phyloP scores from a whole-genome alignment of 2,113 vertebrate species.

The Saiga tatarica region DNA sequence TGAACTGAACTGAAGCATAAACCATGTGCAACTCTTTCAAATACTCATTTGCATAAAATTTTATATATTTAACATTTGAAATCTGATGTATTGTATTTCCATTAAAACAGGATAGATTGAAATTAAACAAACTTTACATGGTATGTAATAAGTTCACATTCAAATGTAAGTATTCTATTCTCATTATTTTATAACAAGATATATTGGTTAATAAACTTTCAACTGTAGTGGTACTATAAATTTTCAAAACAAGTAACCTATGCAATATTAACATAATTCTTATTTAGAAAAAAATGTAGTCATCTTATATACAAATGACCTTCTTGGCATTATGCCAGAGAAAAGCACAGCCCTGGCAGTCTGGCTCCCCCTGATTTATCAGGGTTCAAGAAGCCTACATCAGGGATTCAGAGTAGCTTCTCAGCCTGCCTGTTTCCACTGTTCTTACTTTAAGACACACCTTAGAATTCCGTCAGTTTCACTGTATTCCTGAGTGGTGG shows the following conservation, averaged over 20 bases:
- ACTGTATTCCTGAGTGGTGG: not conserved
- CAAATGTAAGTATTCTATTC: not conserved
- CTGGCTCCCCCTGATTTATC: not conserved
- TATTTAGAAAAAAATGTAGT: constrained; percentile 21
- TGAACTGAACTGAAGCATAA: not conserved
- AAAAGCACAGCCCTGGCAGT: not conserved
- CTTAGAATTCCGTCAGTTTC: not conserved
- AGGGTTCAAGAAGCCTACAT: not conserved
- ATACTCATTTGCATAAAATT: not conserved
- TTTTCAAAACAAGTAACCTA: not conserved
- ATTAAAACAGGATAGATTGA: not conserved
- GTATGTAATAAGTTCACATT: not conserved
- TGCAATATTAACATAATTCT: not conserved
- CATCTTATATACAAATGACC: not conserved
- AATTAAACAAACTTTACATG: not conserved
- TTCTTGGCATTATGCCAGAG: not conserved
- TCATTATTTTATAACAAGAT: constrained; percentile 18
- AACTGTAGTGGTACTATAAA: not conserved
- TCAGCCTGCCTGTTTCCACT: not conserved
- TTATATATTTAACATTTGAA: not conserved
- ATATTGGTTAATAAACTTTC: not conserved
- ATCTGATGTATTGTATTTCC: not conserved
- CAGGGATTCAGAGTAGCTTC: not conserved
- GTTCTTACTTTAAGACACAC: not conserved
- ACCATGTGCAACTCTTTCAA: not conserved